Evolutionary conservation across 2,888 invertebrate genomes (phyloP).

Genomic region (Heliconius hortense): DNA sequence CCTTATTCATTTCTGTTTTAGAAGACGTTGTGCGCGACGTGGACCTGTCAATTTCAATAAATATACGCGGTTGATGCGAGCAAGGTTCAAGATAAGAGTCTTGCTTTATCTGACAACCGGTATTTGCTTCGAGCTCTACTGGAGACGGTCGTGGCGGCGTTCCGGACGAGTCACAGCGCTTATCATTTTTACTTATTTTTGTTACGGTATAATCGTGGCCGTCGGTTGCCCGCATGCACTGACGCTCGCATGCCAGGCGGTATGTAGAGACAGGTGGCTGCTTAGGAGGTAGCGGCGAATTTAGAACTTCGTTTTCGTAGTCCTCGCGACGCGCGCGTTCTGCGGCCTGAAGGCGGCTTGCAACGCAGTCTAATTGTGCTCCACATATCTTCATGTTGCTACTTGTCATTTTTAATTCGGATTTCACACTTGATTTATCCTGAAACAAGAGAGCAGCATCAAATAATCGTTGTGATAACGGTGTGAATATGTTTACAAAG

Average conservation of each 20-base stretch:
- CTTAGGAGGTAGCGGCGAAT: constrained; percentile 18
- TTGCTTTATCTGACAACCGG: constrained; percentile 48
- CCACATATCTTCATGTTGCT: constrained; percentile 39
- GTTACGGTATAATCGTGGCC: constrained; percentile 48
- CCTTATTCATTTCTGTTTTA: constrained; percentile 1
- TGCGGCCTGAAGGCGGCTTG: constrained; percentile 37
- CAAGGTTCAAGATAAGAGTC: constrained; percentile 52
- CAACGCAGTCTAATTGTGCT: constrained; percentile 44
- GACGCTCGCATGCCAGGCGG: constrained; percentile 44
- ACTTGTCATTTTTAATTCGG: background rate
- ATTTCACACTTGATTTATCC: background rate
- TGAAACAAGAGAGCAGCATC: background rate
- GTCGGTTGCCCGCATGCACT: constrained; percentile 52
- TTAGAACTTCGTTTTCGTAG: constrained; percentile 35
- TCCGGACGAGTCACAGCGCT: constrained; percentile 40
- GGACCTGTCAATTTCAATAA: constrained; percentile 55
- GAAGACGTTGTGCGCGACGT: background rate
- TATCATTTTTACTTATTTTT: constrained; percentile 21
- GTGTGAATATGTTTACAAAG: background rate
- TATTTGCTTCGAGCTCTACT: constrained; percentile 48
- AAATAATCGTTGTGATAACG: background rate
- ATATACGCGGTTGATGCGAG: constrained; percentile 54
- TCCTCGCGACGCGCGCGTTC: constrained; percentile 42
- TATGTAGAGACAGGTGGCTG: constrained; percentile 32
- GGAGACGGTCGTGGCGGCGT: constrained; percentile 48